Evolutionary conservation across 2,113 vertebrate species (phyloP).

Genomic region (Clinocottus analis): DNA sequence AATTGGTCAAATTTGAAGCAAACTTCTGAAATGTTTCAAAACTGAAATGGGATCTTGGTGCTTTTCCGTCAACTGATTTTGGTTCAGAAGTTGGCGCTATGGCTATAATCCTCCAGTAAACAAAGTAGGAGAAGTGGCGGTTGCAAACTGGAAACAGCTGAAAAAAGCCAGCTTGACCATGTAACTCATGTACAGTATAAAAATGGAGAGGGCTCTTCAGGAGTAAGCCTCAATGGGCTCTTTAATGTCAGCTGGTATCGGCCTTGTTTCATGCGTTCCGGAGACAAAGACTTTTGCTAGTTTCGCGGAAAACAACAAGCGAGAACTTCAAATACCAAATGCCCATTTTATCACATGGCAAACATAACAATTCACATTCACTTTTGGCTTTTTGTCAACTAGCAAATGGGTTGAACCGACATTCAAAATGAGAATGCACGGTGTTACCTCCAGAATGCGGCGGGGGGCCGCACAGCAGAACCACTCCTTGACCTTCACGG

Average conservation of each 20-base stretch:
- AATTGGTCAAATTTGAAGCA: not conserved
- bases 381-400: not conserved
- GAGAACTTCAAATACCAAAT: not conserved
- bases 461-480: slow-evolving; percentile 94
- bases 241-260: not conserved
- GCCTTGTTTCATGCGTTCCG: not conserved
- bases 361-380: not conserved
- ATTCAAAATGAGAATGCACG: too few relatives aligned
- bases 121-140: not conserved
- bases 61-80: too few relatives aligned
- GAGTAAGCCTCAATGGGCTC: not conserved
- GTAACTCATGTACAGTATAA: not conserved
- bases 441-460: slow-evolving; percentile 92
- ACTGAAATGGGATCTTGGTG: too few relatives aligned
- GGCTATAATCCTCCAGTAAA: not conserved
- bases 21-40: not conserved
- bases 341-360: slow-evolving; percentile 12
- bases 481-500: slow-evolving; percentile 96
- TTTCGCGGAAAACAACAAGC: too few relatives aligned
- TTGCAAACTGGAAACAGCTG: not conserved
- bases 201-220: not conserved
- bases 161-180: not conserved
- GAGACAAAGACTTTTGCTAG: not conserved
- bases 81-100: too few relatives aligned
- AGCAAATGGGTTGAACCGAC: too few relatives aligned